Evolutionary conservation across 1,140 invertebrate species (phyloP), one percentile per base, ranked within the genome.

Genomic region (Apis dorsata): DNA sequence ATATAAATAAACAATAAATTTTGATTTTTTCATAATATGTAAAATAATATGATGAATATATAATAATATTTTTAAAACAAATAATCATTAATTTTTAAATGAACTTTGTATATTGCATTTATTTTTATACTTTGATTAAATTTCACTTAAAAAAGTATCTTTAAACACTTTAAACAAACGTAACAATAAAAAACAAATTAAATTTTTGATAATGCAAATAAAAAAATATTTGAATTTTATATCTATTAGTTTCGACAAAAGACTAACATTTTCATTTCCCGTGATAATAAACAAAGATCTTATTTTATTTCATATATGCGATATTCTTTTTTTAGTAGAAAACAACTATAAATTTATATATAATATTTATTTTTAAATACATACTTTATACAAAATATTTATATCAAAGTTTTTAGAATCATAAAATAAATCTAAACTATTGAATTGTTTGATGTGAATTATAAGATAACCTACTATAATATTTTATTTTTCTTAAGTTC

Each of bases 181-280:
- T 77, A 34, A 44, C 15, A 8, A 72, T 21, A 62, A n/a, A 24
- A 65, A 81, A 49, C 15, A 28, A 28, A 59, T 68, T 65, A n/a
- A 62, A 24, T 79, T 79, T 72, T 12, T 65, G 49, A 85, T 77
- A 78, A 70, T 71, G 9, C 57, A 21, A 44, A 24, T 59, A 19
- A 51, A 24, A 62, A 63, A 85, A 79, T 83, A 85, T 88, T 85
- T 88, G 24, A 83, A 72, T 69, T 60, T 81, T 51, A 63, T 77
- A 55, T 74, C 63, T 63, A 72, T 57, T 77, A 57, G 57, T 24
- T 0, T 51, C 81, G 66, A 87, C 62, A 60, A 49, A 28, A 24
- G n/a, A 19, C 28, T n/a, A 24, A 28, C 44, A n/a, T 28, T 12
- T 73, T 49, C 55, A 49, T 75, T 88, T 73, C 68, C 70, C 66